Evolutionary conservation across 2,113 vertebrate genomes (phyloP).

Genomic region (Orthochromis malagaraziensis): DNA sequence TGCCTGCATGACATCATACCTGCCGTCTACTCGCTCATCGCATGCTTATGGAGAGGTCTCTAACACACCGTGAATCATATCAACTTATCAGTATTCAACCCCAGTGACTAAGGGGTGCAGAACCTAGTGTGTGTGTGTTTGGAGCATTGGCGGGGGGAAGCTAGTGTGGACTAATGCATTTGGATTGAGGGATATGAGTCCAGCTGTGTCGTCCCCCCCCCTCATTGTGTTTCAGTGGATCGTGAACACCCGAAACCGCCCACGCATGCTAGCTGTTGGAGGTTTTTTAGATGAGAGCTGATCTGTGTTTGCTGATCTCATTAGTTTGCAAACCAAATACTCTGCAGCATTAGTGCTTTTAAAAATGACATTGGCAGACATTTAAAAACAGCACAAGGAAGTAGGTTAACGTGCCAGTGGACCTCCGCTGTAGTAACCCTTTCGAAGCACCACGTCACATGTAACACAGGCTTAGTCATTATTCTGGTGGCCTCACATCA

Average conservation of each 20-base stretch:
- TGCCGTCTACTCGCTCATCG: not conserved
- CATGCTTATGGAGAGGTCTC: slow-evolving; percentile 10
- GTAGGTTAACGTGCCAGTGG: not conserved
- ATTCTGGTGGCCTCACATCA: not conserved
- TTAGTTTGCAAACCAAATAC: not conserved
- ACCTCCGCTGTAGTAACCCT: not conserved
- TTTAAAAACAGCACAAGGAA: not conserved
- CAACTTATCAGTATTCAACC: not conserved
- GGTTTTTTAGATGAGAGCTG: slow-evolving; percentile 1
- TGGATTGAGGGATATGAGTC: not conserved
- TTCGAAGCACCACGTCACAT: not conserved
- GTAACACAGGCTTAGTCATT: not conserved
- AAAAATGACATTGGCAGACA: not conserved
- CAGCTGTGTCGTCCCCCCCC: not conserved
- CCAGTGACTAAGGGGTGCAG: not conserved
- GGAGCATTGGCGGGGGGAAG: not conserved
- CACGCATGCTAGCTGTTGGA: not conserved
- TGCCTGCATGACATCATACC: slow-evolving; percentile 43
- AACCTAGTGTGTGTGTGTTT: slow-evolving; percentile 12
- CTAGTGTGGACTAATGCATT: not conserved
- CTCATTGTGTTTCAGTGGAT: slow-evolving; percentile 6
- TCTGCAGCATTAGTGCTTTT: not conserved
- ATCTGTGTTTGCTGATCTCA: not conserved
- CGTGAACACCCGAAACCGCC: not conserved
- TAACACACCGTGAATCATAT: slow-evolving; percentile 17